Evolutionary conservation across 2,888 invertebrate species (phyloP).

Genomic region (Aspidiotus rigidus): DNA sequence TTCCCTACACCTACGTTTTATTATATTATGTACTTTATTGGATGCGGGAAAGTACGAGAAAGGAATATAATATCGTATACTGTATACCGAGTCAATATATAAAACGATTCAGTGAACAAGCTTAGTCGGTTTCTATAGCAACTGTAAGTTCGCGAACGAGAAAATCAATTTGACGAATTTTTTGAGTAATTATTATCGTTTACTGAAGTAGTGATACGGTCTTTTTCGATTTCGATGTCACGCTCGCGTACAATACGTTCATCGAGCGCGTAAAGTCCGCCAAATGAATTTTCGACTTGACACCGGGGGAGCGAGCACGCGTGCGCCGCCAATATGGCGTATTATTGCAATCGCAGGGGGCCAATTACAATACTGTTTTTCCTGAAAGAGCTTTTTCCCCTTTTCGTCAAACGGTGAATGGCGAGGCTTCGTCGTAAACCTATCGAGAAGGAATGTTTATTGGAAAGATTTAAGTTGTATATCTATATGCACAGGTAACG

Average conservation of each 20-base stretch:
- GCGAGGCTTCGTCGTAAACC: constrained; percentile 15
- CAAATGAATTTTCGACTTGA: constrained; percentile 6
- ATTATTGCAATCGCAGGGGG: constrained; percentile 36
- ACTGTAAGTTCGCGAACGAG: not conserved
- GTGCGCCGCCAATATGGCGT: constrained; percentile 36
- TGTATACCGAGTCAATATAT: too few relatives aligned
- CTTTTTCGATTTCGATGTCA: not conserved
- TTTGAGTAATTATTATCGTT: constrained; percentile 2
- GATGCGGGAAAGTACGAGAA: too few relatives aligned
- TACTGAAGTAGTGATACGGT: not conserved
- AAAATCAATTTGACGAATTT: constrained; percentile 19
- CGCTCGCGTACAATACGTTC: not conserved
- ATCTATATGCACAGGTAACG: too few relatives aligned
- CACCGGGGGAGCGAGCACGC: constrained; percentile 16
- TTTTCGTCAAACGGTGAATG: constrained; percentile 28
- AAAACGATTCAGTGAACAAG: too few relatives aligned
- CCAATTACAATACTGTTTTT: constrained; percentile 36
- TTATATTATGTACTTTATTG: too few relatives aligned
- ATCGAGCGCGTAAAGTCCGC: not conserved
- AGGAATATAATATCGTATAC: too few relatives aligned
- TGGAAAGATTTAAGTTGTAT: too few relatives aligned
- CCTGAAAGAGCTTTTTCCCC: constrained; percentile 27
- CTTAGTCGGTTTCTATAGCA: not conserved
- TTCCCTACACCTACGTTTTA: too few relatives aligned
- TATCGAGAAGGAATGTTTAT: not conserved